Evolutionary conservation across 2,113 vertebrate genomes (phyloP).

Genomic region (Noctilio leporinus): DNA sequence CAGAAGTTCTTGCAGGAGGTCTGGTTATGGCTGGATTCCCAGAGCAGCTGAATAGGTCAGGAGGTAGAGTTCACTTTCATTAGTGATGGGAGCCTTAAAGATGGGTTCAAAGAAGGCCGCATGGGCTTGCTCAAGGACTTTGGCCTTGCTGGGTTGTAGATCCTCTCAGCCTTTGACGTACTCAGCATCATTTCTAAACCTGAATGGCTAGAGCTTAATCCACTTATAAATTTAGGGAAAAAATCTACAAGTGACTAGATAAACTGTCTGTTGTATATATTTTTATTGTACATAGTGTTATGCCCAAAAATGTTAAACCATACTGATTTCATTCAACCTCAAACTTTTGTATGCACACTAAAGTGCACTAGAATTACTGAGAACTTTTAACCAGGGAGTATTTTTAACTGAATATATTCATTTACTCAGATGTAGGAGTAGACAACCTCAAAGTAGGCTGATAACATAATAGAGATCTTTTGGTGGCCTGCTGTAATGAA

Average conservation of each 20-base stretch:
- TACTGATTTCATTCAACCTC: not conserved
- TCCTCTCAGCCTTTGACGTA: not conserved
- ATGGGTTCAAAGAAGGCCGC: not conserved
- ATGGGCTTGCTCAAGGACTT: not conserved
- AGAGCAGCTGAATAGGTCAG: not conserved
- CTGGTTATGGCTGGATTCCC: not conserved
- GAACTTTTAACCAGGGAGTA: not conserved
- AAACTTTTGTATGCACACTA: not conserved
- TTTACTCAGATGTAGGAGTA: not conserved
- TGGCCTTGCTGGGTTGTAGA: not conserved
- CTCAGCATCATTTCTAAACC: not conserved
- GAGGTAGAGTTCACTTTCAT: not conserved
- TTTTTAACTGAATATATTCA: not conserved
- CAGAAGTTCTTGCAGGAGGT: not conserved
- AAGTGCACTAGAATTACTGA: not conserved
- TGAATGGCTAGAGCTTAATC: not conserved
- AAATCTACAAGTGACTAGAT: not conserved
- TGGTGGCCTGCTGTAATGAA: not conserved
- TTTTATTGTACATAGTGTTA: not conserved
- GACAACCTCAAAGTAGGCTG: not conserved
- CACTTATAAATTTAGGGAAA: not conserved
- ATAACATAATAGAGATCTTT: not conserved
- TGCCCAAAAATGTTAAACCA: not conserved
- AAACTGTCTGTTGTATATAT: not conserved
- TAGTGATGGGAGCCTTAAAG: not conserved